Evolutionary conservation across 2,888 invertebrate genomes (phyloP), one percentile per base, ranked within the genome.

Genomic region (Apotomis capreana): DNA sequence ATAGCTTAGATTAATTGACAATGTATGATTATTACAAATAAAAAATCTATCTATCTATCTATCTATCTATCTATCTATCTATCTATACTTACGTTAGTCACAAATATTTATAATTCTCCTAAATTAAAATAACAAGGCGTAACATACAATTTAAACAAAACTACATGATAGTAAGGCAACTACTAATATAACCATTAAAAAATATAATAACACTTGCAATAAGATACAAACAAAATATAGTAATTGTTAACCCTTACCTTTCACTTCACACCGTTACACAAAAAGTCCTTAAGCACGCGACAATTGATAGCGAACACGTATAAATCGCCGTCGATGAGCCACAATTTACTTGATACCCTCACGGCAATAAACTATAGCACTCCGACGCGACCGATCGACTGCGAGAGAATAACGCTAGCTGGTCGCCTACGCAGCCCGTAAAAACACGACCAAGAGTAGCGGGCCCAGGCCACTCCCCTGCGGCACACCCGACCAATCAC

Each of bases 351-450:
- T 87, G 84, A 87, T 84, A 89, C 84, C 85, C 81, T 84, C 87
- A 84, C 87, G 87, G 87, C 88, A 85, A 85, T 86, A 92, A 92
- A 92, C 90, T 90, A 92, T 89, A 88, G 87, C 90, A 90, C 92
- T 88, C 92, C 89, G 85, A 91, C 89, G 91, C 90, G 88, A 89
- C 87, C 91, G 87, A 89, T 87, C 90, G 92, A 92, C 93, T 91
- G 92, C 84, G 86, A 85, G 80, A 88, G 91, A 93, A 91, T 92
- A 92, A 89, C 89, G 84, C 83, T 83, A 85, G 82, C 81, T 79
- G 78, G 81, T 81, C 90, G 87, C 91, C 89, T 88, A 91, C 91
- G 89, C 90, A 88, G 82, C 81, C 83, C 81, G 82, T 84, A 89
- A 89, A 88, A 83, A 86, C 83, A 84, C 68, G 44, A 71, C 57